Base-by-base conservation (phyloP, 2,888 invertebrate species). In the Oxytorus armatus region DNA sequence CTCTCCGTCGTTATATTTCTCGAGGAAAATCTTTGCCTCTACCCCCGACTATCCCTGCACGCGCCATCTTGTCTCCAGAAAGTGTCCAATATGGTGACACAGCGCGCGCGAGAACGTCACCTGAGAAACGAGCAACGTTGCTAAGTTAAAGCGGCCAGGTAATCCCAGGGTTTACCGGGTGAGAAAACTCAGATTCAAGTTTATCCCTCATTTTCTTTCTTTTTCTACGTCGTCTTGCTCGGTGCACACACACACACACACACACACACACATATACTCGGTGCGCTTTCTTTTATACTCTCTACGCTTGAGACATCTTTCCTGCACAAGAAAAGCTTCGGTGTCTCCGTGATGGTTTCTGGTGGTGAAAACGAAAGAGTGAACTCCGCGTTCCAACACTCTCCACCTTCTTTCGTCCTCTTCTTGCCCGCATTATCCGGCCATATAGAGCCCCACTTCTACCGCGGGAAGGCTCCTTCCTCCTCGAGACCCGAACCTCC, bases 11-110 rank as follows among this genome's bases (percentile, higher is more conserved):
- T 77, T 73, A 70, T 78, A 70, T 78, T 42, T 42, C 65, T 47
- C 33, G 42, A 23, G 5, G 36, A 72, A 75, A 78, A 79, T 68
- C 74, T 57, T 77, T 63, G 57, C 73, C 47, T 49, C 59, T 44
- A 8, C 29, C 3, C 7, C 29, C 11, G 7, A 5, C 16, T 14
- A 36, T 23, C 18, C 18, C 47, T 33, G 21, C 18, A 18, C 42
- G n/a, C 55, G 63, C 51, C 39, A 49, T 79, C 69, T 79, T 72
- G 78, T 72, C 76, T 72, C 68, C 78, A 44, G 76, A 84, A 89
- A 86, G 85, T 87, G 86, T 89, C 88, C 88, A 89, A 89, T 89
- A 89, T 88, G 88, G 87, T 87, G 89, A 87, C 88, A 88, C 87
- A 51, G 59, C 42, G 39, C 39, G 29, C 63, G 75, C 77, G 80